Percentiles rank a stretch among this genome's conserved stretches.
Conservation (phyloP, 2,113 vertebrate genomes). For the Aix galericulata region DNA sequence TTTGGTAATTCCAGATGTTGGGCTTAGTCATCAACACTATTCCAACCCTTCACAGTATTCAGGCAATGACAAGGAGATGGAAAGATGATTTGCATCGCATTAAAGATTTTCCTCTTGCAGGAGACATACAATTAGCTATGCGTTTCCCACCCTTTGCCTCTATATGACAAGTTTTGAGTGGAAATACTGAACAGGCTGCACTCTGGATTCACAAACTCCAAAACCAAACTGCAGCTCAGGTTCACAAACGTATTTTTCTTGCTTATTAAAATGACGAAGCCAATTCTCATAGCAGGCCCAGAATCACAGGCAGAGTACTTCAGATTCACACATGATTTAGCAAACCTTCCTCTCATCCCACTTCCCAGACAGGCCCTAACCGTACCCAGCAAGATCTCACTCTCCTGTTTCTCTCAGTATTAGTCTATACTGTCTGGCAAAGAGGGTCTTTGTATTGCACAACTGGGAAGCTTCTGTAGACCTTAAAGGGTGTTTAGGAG, state of each 20-base stretch:
- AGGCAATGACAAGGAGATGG: not conserved
- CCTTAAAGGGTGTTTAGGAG: not conserved
- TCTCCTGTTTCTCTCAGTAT: not conserved
- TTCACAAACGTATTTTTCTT: not conserved
- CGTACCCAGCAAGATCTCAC: not conserved
- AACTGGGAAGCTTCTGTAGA: not conserved
- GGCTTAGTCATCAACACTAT: not conserved
- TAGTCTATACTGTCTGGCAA: too few species aligned
- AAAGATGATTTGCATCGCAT: not conserved
- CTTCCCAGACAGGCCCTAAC: not conserved
- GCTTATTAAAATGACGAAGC: not conserved
- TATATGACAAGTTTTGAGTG: not conserved
- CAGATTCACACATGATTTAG: not conserved
- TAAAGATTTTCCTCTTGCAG: not conserved
- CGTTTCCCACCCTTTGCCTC: not conserved
- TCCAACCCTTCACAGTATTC: not conserved
- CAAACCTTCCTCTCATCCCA: not conserved
- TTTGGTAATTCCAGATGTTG: fast-evolving
- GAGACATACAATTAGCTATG: not conserved
- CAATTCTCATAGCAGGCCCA: not conserved
- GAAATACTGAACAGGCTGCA: fast-evolving
- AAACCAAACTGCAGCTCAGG: not conserved
- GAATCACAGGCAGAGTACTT: not conserved
- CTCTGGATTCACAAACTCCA: too few species aligned
- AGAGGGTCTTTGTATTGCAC: fast-evolving